These are phyloP conservation scores for Tenthredo scrophulariae DNA, from an alignment of 2,888 invertebrate genomes.

Conservation along the genomic window DNA sequence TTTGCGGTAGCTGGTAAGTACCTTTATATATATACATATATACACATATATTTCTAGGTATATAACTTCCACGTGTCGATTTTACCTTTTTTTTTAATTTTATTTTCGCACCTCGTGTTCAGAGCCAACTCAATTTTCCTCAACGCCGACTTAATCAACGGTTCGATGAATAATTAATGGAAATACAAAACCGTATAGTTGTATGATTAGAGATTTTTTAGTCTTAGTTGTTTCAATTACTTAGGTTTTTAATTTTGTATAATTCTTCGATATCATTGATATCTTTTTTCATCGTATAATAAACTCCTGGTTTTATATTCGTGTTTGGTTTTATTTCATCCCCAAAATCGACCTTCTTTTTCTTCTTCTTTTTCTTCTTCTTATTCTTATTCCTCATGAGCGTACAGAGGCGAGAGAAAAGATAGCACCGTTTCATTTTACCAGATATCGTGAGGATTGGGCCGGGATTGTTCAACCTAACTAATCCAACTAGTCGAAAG, in stretches of 20 bases:
- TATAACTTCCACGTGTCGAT: constrained; percentile 23
- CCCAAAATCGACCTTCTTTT: background rate
- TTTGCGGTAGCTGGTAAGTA: constrained; percentile 4
- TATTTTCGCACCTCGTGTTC: background rate
- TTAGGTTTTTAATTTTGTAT: no score
- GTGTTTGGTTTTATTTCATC: background rate
- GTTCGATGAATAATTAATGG: background rate
- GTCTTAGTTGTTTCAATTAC: no score
- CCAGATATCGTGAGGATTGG: constrained; percentile 6
- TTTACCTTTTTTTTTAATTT: background rate
- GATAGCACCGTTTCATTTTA: constrained; percentile 5
- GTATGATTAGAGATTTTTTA: background rate
- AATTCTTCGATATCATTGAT: background rate
- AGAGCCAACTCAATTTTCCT: background rate
- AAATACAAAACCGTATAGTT: background rate
- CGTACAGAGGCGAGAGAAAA: background rate
- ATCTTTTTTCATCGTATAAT: background rate
- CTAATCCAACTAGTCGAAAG: constrained; percentile 44
- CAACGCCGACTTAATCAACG: background rate
- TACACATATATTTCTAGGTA: background rate
- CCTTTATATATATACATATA: background rate
- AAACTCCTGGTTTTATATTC: background rate
- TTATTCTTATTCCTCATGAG: background rate
- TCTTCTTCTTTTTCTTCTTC: background rate
- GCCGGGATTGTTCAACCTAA: constrained; percentile 17